Evolutionary conservation across 2,888 invertebrate genomes (phyloP).

Genomic region (Lamellibrachia columna): DNA sequence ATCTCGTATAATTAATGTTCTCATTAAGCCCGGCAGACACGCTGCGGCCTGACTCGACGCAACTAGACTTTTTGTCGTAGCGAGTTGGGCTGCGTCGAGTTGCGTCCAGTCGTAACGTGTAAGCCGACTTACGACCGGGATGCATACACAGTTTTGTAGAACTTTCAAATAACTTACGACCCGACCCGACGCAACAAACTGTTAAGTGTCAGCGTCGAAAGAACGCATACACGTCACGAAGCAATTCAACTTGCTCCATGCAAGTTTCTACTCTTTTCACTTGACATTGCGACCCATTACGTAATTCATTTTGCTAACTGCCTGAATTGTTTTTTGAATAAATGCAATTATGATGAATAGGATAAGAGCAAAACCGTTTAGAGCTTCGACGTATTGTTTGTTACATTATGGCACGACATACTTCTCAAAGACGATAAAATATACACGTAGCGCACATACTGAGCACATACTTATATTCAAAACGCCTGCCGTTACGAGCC

Average conservation of each 20-base stretch:
- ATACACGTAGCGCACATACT: neutral
- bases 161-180: neutral
- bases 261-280: no score
- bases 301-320: neutral
- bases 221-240: no score
- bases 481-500: constrained; percentile 26
- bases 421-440: no score
- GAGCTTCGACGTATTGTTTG: neutral
- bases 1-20: neutral
- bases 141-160: neutral
- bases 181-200: no score
- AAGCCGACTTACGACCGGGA: neutral
- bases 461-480: constrained; percentile 18
- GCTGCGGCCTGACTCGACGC: no score
- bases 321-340: neutral
- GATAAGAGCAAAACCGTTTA: no score
- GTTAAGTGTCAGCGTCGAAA: no score
- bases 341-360: neutral
- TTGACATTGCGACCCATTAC: neutral
- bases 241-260: no score
- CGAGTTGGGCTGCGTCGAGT: no score
- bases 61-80: no score
- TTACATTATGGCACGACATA: neutral
- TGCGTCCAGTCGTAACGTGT: no score
- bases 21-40: no score